Base-by-base conservation (phyloP, 1,140 invertebrate species). In the Euwallacea fornicatus region DNA sequence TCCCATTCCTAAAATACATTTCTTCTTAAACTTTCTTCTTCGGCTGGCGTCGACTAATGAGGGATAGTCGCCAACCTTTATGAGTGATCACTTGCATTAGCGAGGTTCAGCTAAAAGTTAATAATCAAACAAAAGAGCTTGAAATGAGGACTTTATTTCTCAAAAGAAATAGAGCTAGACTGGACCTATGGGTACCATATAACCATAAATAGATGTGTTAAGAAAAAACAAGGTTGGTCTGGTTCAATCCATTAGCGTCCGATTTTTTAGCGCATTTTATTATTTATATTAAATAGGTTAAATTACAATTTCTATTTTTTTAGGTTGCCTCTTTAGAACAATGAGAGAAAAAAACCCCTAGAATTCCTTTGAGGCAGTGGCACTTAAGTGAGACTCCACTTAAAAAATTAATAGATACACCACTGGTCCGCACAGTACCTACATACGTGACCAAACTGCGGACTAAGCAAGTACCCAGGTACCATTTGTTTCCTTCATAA, bases 401-500 rank as follows among this genome's bases (percentile, higher is more conserved):
- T 11, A 13, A 50, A 50, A 50, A 50, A 15, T 33, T 13, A 58
- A 9, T 16, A 15, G 55, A 15, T 33, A 33, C 21, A 33, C 21
- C 21, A 33, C 21, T 33, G 21, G 4, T 33, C 21, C 4, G 21
- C 21, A 33, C 21, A 33, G 21, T 33, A 33, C 21, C 21, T 33
- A 33, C 21, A 33, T 33, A 70, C 68, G 60, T 70, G 60, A 64
- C 60, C 59, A 44, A 61, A 16, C 16, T 11, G 7, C 21, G 47
- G 21, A 63, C 46, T 8, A 10, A 55, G 7, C 21, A 44, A 42
- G 46, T 6, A 10, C 42, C 8, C 11, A 59, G 55, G 54, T 56
- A 56, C 53, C 66, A 58, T 67, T 67, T 64, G 56, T 62, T 70
- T 70, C 68, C 68, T 70, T 63, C 68, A 70, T 70, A 70, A 70